phyloP scores from a whole-genome alignment of 2,888 invertebrate genomes.

The Rotaria socialis region DNA sequence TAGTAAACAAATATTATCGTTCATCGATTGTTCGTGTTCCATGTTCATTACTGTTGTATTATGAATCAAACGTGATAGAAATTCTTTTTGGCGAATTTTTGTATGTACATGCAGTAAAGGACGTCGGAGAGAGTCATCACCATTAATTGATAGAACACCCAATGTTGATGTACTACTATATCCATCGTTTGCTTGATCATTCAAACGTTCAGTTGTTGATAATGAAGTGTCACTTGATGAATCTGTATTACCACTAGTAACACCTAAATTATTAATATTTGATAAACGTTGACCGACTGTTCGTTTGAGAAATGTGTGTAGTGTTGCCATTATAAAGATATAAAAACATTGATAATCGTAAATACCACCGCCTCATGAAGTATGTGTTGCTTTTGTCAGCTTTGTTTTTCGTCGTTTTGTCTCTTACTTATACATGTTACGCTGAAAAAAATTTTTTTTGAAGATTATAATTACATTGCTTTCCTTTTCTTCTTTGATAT shows the following conservation, averaged over 20 bases:
- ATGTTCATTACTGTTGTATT: background rate
- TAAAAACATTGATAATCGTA: slow-evolving; percentile 5
- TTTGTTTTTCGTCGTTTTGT: background rate
- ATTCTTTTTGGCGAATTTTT: background rate
- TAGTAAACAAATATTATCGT: slow-evolving; percentile 78
- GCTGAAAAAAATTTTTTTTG: background rate
- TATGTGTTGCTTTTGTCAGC: background rate
- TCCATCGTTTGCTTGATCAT: background rate
- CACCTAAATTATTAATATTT: background rate
- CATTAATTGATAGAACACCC: background rate
- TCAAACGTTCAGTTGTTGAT: background rate
- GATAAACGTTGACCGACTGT: background rate
- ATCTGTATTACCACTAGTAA: background rate
- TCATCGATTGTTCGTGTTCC: background rate
- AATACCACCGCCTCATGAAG: background rate
- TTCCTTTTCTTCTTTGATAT: background rate
- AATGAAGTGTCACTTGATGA: background rate
- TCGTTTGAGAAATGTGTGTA: slow-evolving; percentile 21
- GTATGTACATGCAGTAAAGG: background rate
- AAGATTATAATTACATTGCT: background rate
- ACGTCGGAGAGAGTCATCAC: background rate
- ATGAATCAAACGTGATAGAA: background rate
- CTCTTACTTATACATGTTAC: background rate
- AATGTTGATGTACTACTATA: slow-evolving; percentile 21
- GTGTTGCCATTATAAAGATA: background rate